These are phyloP conservation scores for Aptenodytes forsteri DNA, from an alignment of 2,113 vertebrate species.

Conservation along the genomic window DNA sequence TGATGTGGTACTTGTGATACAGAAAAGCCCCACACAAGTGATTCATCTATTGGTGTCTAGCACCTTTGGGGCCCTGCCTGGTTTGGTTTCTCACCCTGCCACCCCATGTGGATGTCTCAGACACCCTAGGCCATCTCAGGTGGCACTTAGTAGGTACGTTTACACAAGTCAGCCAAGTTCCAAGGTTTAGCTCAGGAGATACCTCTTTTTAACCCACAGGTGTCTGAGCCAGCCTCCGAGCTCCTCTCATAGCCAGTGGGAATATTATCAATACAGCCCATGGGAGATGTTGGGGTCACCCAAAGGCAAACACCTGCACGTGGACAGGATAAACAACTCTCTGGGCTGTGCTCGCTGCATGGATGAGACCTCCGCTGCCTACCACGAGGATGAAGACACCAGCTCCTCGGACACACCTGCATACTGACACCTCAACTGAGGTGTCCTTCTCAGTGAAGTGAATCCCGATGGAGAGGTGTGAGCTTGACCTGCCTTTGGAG, in stretches of 20 bases:
- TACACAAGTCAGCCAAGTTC: not conserved
- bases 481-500: not conserved
- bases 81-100: not conserved
- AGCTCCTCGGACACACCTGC: not conserved
- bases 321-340: not conserved
- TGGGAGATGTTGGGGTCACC: not conserved
- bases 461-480: not conserved
- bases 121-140: not conserved
- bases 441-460: not conserved
- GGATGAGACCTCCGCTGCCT: not conserved
- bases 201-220: not conserved
- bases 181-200: not conserved
- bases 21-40: not conserved
- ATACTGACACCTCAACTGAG: not conserved
- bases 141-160: not conserved
- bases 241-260: not conserved
- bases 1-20: not conserved
- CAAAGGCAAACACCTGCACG: not conserved
- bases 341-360: not conserved
- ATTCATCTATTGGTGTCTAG: not conserved
- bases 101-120: not conserved
- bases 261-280: not conserved
- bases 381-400: not conserved
- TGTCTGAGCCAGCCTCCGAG: not conserved
- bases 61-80: not conserved